phyloP scores from a whole-genome alignment of 2,113 vertebrate species.

The Antechinus flavipes region DNA sequence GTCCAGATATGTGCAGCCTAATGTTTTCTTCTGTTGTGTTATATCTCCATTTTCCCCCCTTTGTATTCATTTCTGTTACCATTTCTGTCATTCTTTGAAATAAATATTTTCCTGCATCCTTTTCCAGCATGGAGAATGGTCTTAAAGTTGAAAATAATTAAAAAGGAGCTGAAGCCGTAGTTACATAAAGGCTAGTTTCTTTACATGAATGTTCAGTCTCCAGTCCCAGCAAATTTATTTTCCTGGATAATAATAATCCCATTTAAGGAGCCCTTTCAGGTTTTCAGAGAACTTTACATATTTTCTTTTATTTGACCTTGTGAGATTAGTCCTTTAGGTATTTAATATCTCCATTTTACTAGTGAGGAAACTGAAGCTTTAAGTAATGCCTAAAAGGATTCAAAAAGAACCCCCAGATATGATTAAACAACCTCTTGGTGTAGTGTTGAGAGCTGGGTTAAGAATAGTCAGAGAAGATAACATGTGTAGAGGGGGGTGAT shows the following conservation, averaged over 20 bases:
- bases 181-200: slow-evolving; percentile 19
- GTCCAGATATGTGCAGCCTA: not conserved
- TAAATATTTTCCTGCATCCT: not conserved
- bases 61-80: not conserved
- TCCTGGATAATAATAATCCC: slow-evolving; percentile 2
- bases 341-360: slow-evolving; percentile 22
- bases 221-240: slow-evolving; percentile 4
- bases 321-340: slow-evolving; percentile 8
- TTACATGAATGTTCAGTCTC: not conserved
- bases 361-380: slow-evolving; percentile 32
- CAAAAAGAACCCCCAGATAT: not conserved
- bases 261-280: slow-evolving; percentile 17
- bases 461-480: not conserved
- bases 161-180: slow-evolving; percentile 14
- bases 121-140: not conserved
- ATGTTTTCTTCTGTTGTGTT: not conserved
- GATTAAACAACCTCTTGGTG: not conserved
- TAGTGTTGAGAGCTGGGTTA: slow-evolving; percentile 6
- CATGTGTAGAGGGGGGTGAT: not conserved
- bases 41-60: slow-evolving; percentile 1
- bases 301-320: slow-evolving; percentile 10
- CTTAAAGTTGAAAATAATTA: slow-evolving; percentile 16
- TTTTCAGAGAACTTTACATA: not conserved
- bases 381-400: not conserved
- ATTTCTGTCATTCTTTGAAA: slow-evolving; percentile 38